Evolutionary conservation across 2,888 invertebrate genomes (phyloP).

Genomic region (Amphipyra berbera): DNA sequence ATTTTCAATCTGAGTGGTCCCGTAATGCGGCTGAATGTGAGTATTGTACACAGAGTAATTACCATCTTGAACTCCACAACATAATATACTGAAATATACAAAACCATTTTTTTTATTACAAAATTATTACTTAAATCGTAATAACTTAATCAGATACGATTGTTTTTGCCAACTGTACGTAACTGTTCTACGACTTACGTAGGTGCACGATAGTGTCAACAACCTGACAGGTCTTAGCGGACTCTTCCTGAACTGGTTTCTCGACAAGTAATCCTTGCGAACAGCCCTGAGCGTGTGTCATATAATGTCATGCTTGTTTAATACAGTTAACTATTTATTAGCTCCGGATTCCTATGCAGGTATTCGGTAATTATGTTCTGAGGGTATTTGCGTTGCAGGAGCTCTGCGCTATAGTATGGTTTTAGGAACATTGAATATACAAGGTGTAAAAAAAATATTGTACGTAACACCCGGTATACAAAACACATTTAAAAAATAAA

Average conservation of each 20-base stretch:
- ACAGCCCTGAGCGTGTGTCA: conserved; percentile 52
- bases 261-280: conserved; percentile 47
- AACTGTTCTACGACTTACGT: conserved; percentile 67
- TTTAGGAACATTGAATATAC: neutral
- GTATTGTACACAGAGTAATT: too few relatives aligned
- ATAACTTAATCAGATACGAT: neutral
- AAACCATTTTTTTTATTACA: too few relatives aligned
- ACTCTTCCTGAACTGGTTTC: conserved; percentile 65
- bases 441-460: too few relatives aligned
- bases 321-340: conserved; percentile 36
- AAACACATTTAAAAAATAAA: too few relatives aligned
- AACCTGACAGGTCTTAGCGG: conserved; percentile 75
- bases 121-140: neutral
- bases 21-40: too few relatives aligned
- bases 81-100: too few relatives aligned
- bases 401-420: neutral
- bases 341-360: conserved; percentile 17
- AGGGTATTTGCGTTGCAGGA: conserved; percentile 3
- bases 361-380: conserved; percentile 16
- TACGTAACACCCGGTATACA: too few relatives aligned
- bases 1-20: too few relatives aligned
- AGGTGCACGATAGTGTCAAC: conserved; percentile 77
- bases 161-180: conserved; percentile 58
- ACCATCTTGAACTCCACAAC: too few relatives aligned
- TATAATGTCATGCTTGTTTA: conserved; percentile 29